Evolutionary conservation across 2,888 invertebrate species (phyloP).

Genomic region (Drosophila putrida): DNA sequence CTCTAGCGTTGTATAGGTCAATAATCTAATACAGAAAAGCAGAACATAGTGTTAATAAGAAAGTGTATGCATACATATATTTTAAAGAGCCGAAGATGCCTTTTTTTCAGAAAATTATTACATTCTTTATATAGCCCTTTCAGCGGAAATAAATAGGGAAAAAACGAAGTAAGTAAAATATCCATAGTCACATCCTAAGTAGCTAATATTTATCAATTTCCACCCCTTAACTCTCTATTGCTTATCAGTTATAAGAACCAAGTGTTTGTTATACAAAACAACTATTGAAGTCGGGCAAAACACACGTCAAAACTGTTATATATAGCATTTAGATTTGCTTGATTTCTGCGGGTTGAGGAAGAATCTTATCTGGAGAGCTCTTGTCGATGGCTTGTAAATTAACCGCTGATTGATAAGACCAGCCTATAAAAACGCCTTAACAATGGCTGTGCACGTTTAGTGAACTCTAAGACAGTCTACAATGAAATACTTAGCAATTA

Average conservation of each 20-base stretch:
- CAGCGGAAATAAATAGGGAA: too few species aligned
- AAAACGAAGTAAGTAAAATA: background rate
- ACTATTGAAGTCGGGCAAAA: slow-evolving; percentile 13
- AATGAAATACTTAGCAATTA: slow-evolving; percentile 67
- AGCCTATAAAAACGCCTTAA: slow-evolving; percentile 40
- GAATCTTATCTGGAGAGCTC: slow-evolving; percentile 55
- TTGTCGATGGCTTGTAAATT: slow-evolving; percentile 42
- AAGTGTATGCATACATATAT: too few species aligned
- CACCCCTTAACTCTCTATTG: background rate
- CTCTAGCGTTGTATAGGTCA: too few species aligned
- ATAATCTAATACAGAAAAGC: too few species aligned
- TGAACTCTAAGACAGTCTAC: slow-evolving; percentile 31
- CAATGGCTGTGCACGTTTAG: slow-evolving; percentile 39
- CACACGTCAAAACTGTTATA: slow-evolving; percentile 14
- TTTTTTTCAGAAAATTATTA: too few species aligned
- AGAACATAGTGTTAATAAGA: too few species aligned
- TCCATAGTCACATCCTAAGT: background rate
- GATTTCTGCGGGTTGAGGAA: background rate
- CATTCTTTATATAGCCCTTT: too few species aligned
- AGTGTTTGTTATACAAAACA: slow-evolving; percentile 7
- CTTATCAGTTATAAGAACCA: background rate
- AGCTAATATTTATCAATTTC: background rate
- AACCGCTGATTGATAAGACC: slow-evolving; percentile 48
- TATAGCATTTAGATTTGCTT: slow-evolving; percentile 1
- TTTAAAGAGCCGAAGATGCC: too few species aligned